Base-by-base conservation (phyloP, 2,888 invertebrate species). In the Galeopsomyia nigrocyanea region DNA sequence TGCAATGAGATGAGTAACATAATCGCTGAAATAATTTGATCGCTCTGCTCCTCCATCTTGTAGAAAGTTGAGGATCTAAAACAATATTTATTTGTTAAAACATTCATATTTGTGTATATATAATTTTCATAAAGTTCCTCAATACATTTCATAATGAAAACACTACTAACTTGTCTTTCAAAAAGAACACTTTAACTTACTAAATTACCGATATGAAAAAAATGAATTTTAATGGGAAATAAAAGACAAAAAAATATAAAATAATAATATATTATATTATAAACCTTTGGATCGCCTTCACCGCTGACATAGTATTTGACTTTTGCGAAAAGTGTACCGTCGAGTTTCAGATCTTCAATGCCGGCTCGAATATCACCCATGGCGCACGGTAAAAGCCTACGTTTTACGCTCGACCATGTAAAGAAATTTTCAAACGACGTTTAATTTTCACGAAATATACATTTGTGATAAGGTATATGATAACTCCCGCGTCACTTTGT, bases 1-100 rank as follows among this genome's bases (percentile, higher is more conserved):
- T 80, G 96, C 95, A 83, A 98, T 94, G 80, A 96, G 90, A 89
- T 97, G 97, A 56, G 97, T 97, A 78, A 97, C 95, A 88, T 94
- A 94, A 87, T 97, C 96, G 75, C 95, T 94, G 80, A 96, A 92
- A 88, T 96, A 98, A 80, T 92, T 93, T 78, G 94, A 93, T 78
- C 92, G 92, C 85, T 96, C 95, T 22, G 95, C 98, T 67, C 97
- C 97, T 77, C 96, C 95, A 84, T 91, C 90, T 87, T 93, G 93
- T 74, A 98, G 89, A 79, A 95, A 88, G 81, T 90, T 90, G 83
- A 93, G 88, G 82, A 95, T 90, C 96, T 96, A 87, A 73, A 90
- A 90, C 57, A 49, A 68, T n/a, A 47, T 17, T 39, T 7, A 26
- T 9, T 53, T 39, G 13, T 39, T 39, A 13, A 7, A 39, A 13